Base-by-base conservation (phyloP, 2,797 vertebrate species). In the Xyrichtys novacula region DNA sequence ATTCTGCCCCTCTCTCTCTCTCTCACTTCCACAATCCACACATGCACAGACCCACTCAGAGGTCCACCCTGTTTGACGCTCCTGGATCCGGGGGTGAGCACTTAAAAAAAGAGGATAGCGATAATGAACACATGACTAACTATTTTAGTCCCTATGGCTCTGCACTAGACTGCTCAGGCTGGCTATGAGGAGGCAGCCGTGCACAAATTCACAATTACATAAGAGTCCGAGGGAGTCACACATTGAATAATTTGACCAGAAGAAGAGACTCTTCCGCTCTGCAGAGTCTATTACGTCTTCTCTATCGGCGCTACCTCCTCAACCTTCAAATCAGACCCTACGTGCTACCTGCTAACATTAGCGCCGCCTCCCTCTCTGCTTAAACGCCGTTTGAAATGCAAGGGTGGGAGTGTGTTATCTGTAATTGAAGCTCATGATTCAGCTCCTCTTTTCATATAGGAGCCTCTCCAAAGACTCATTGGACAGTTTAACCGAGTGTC, bases 61-160 rank as follows among this genome's bases (percentile, higher is more conserved):
- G 66, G 73, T 46, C 70, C 78, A 83, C 78, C 62, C 63, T 76
- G 58, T 71, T 76, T 71, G 80, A 83, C 65, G 75, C 83, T 78
- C 83, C 46, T 76, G 77, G 64, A 81, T 78, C 42, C 1, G 28
- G 75, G n/a, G 77, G 65, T 73, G 70, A 76, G 47, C 55, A 59
- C 74, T 77, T 79, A 49, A 73, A 75, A 49, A 73, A 75, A 76
- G 66, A 69, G 67, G 74, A 72, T 57, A 40, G 74, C 12, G 57
- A 74, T 89, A 80, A 88, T 78, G 80, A 87, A 82, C 78, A 84
- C 80, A 86, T 78, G 83, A 86, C 75, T 46, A 69, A 85, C 80
- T 87, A 83, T 86, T 87, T 86, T 48, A 29, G 79, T 80, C 82
- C 78, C 74, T 36, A 20, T 68, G 65, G 75, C 65, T 80, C 67